Evolutionary conservation across 2,113 vertebrate genomes (phyloP).

Genomic region (Cepphus grylle): DNA sequence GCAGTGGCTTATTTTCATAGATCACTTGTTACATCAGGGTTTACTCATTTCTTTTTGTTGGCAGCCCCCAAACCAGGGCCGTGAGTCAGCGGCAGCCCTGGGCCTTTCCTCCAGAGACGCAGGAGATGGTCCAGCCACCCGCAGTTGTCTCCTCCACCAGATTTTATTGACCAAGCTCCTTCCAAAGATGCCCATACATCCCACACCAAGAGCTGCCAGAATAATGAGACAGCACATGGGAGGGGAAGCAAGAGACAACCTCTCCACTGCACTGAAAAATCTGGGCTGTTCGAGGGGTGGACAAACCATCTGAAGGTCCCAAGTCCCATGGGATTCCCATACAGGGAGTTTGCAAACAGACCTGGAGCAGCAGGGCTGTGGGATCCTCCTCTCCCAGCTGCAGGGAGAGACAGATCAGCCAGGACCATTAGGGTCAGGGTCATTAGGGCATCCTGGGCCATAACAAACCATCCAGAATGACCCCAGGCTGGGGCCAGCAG

Average conservation of each 20-base stretch:
- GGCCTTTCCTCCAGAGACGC: neutral
- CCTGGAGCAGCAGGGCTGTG: neutral
- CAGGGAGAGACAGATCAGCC: neutral
- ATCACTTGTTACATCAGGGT: neutral
- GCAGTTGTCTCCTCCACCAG: neutral
- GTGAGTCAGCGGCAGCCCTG: neutral
- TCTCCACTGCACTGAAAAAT: neutral
- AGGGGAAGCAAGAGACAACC: neutral
- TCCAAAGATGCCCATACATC: neutral
- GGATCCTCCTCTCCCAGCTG: neutral
- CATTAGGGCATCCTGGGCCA: neutral
- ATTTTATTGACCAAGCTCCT: neutral
- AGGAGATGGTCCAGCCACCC: neutral
- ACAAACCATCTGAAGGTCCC: neutral
- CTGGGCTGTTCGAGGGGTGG: too few relatives aligned
- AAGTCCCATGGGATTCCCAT: fast-evolving
- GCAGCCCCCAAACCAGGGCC: neutral
- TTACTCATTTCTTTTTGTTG: neutral
- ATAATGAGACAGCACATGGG: fast-evolving
- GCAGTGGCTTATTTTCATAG: neutral
- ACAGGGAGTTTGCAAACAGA: neutral
- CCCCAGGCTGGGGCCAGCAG: neutral
- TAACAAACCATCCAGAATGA: neutral
- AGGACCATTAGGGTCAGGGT: neutral
- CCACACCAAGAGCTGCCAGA: neutral